A percentile compares a stretch with the other conserved stretches of the same genome.
Conservation (phyloP, 2,113 vertebrate species). For the Microtus oregoni region DNA sequence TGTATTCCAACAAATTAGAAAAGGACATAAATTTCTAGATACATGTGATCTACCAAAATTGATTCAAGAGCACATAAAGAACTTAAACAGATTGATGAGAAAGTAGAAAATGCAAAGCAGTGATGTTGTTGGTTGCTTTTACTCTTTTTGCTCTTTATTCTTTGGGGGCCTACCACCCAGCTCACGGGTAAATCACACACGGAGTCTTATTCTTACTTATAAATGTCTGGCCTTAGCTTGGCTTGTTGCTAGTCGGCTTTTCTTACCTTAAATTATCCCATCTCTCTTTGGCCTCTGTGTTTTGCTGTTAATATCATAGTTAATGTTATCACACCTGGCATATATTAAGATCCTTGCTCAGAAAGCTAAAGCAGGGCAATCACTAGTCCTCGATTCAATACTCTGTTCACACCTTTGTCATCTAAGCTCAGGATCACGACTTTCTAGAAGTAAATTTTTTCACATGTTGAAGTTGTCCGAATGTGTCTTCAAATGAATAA, state of each 20-base stretch:
- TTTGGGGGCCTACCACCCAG: too few relatives aligned
- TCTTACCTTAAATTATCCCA: too few relatives aligned
- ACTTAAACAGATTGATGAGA: not conserved
- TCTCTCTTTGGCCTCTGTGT: too few relatives aligned
- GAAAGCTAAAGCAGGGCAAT: not conserved
- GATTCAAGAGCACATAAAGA: not conserved
- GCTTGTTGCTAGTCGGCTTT: too few relatives aligned
- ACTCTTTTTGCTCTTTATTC: too few relatives aligned
- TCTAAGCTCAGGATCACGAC: not conserved
- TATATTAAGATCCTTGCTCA: constrained; percentile 25
- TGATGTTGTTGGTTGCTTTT: not conserved
- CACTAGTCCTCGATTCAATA: not conserved
- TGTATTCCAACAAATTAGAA: not conserved
- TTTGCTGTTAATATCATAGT: not conserved
- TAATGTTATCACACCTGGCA: not conserved
- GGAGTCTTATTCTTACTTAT: too few relatives aligned
- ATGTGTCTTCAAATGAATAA: constrained; percentile 8
- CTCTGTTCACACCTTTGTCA: not conserved
- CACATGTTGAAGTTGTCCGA: not conserved
- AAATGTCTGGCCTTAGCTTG: too few relatives aligned
- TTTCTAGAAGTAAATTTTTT: constrained; percentile 42
- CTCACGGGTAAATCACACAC: too few relatives aligned
- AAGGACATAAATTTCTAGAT: not conserved
- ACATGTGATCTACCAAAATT: not conserved
- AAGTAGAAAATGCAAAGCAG: not conserved